phyloP scores from a whole-genome alignment of 2,113 vertebrate species.

The Oncorhynchus keta region DNA sequence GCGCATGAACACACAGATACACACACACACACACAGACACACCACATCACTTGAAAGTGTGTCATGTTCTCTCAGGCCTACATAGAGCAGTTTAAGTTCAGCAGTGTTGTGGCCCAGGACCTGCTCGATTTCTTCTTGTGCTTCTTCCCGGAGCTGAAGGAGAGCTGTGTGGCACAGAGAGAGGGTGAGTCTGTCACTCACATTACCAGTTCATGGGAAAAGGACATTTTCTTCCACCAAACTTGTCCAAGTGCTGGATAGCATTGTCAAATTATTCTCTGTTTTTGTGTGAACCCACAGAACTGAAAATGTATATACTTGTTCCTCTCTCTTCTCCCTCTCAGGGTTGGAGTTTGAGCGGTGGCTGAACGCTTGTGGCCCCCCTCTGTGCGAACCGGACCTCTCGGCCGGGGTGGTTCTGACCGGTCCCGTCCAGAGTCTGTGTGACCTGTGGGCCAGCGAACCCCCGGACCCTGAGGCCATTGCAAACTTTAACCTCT shows the following conservation, averaged over 20 bases:
- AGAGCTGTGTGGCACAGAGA: slow-evolving; percentile 80
- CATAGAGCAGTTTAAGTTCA: slow-evolving; percentile 91
- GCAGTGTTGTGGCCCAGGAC: slow-evolving; percentile 90
- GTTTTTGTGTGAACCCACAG: background rate
- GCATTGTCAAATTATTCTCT: background rate
- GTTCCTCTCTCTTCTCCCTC: background rate
- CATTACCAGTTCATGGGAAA: background rate
- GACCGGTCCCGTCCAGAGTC: slow-evolving; percentile 82
- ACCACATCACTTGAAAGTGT: background rate
- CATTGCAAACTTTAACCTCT: slow-evolving; percentile 80
- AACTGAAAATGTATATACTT: background rate
- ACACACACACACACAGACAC: background rate
- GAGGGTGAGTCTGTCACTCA: slow-evolving; percentile 76
- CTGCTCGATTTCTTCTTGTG: slow-evolving; percentile 89
- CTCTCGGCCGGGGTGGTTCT: slow-evolving; percentile 87
- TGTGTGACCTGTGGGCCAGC: slow-evolving; percentile 85
- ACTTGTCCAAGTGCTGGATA: background rate
- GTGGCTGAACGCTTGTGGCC: slow-evolving; percentile 90
- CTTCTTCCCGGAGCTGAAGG: slow-evolving; percentile 90
- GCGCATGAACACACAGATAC: background rate
- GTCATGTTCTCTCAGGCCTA: slow-evolving; percentile 79
- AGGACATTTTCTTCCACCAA: background rate
- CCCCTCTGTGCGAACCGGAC: slow-evolving; percentile 88
- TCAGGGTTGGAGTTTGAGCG: slow-evolving; percentile 92
- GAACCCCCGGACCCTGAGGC: slow-evolving; percentile 72